Evolutionary conservation across 64 coral and sea anemone species (phyloP), one percentile per base, ranked within the genome.

Genomic region (Porites lutea): DNA sequence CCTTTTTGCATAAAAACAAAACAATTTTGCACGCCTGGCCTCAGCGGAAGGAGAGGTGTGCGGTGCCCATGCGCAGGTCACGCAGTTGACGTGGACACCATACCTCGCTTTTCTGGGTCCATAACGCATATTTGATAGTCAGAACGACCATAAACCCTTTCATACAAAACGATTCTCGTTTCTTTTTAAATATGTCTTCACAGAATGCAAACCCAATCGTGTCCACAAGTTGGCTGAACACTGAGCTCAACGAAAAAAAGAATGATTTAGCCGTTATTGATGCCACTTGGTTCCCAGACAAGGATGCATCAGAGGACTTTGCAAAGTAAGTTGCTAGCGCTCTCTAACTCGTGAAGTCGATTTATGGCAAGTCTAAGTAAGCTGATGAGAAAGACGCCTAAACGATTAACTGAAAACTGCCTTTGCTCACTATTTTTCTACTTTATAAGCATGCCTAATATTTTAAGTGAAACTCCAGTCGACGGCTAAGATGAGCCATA

Each of bases 261-360:
- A 75, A 49, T 20, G 50, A 53, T 16, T 67, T 96, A 44, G 66
- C 58, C 71, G 61, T 93, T 72, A 59, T 96, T n/a, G 95, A 96
- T 63, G 71, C 79, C 15, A 96, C 90, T 44, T 96, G 95, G 95
- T 93, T 92, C 44, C 89, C 71, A 61, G 75, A 57, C 18, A 96
- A 54, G 71, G 90, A 96, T 93, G 90, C 86, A 19, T 89, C 89
- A 78, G n/a, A 75, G 16, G 86, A 86, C 77, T 86, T 93, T 72
- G 50, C 90, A 47, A 89, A 93, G 89, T 91, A 82, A 91, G 78
- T 63, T 7, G 3, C 15, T 9, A 52, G 44, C 46, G 65, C 20
- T 13, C 12, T 15, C 77, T 20, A 6, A 77, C 9, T 12, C 10
- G 9, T 63, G 60, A 1, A 63, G 16, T 0, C 27, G 60, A 63